Base-by-base conservation (phyloP, 2,113 vertebrate species). In the Etheostoma cragini region DNA sequence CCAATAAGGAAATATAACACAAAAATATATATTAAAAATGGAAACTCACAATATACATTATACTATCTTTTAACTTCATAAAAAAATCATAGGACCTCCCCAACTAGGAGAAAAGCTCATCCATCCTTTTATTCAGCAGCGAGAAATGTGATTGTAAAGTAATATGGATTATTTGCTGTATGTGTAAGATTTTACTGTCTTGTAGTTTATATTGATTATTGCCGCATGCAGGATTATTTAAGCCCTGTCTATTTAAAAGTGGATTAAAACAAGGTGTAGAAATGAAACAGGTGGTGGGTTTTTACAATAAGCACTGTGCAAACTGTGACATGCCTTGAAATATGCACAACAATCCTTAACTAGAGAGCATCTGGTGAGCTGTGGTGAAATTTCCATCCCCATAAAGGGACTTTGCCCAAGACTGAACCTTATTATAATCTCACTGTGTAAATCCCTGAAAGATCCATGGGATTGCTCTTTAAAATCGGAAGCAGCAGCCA, bases 391-490 rank as follows among this genome's bases (percentile, higher is more conserved):
- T 74, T 82, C 21, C 50, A 73, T 81, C 26, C 52, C 47, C 52
- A 65, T 67, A 21, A 78, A 84, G 57, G 76, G 47, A 73, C 64
- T 72, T 80, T 54, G 35, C 38, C 75, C 73, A 7, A 67, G 71
- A 88, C 69, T 76, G 83, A 84, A 78, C 80, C 71, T 78, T 82
- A 86, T 82, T 83, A 81, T 79, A 87, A 74, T 89, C 80, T 85
- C 76, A 75, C 65, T 6, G 62, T 83, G 80, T 68, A 89, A 90
- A 90, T 90, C 83, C 77, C 61, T 11, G 30, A 77, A 76, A 87
- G 81, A 89, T 90, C 83, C 74, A 64, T 64, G 72, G 62, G 80
- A 90, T 88, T 85, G 38, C 72, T 83, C 81, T 66, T 83, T 70
- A 72, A 72, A 83, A 75, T 77, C 57, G 67, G 76, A 84, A 80